phyloP scores from a whole-genome alignment of 2,113 vertebrate genomes.

The Lepus europaeus region DNA sequence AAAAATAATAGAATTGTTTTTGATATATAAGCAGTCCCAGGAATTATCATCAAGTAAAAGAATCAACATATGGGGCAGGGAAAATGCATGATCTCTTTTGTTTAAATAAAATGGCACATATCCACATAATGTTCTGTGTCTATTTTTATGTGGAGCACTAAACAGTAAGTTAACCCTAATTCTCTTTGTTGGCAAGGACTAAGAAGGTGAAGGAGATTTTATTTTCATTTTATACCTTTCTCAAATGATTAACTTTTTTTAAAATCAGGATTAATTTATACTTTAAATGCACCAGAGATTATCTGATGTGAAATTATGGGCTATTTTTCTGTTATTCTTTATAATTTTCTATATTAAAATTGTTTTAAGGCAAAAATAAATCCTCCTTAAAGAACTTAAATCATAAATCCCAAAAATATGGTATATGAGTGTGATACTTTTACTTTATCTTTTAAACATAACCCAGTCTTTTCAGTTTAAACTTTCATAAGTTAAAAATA shows the following conservation, averaged over 20 bases:
- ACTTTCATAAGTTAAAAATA: constrained; percentile 15
- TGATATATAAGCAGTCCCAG: background rate
- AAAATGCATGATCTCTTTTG: background rate
- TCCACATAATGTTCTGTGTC: background rate
- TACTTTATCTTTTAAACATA: constrained; percentile 30
- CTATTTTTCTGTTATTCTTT: background rate
- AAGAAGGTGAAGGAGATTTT: background rate
- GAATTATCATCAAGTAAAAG: background rate
- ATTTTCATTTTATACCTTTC: background rate
- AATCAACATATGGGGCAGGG: background rate
- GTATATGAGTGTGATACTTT: constrained; percentile 16
- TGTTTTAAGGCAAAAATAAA: background rate
- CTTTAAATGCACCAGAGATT: background rate
- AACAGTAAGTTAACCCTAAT: background rate
- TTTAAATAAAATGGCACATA: background rate
- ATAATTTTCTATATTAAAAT: background rate
- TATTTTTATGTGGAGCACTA: constrained; percentile 9
- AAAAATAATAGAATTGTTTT: background rate
- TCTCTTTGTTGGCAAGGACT: background rate
- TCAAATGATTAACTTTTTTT: background rate
- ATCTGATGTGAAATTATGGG: background rate
- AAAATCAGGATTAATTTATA: background rate
- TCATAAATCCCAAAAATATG: constrained; percentile 17
- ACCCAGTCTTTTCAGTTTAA: constrained; percentile 23
- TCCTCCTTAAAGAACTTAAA: background rate